Percentiles rank a stretch among this genome's conserved stretches.
phyloP scores from a whole-genome alignment of 2,888 invertebrate species.

The Campoletis raptor region DNA sequence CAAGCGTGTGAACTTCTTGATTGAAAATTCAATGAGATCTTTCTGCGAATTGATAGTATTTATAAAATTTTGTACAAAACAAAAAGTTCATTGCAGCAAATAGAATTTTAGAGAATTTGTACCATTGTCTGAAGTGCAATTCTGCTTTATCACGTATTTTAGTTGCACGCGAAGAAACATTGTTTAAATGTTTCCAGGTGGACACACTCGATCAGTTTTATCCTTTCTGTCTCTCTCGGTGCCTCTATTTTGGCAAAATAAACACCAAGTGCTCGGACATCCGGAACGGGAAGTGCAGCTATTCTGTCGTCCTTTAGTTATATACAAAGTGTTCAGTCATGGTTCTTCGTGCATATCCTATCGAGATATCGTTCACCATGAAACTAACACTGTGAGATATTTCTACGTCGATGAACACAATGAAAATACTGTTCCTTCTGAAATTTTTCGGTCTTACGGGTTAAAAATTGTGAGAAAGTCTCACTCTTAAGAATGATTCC shows the following conservation, averaged over 20 bases:
- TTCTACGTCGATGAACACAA: background rate
- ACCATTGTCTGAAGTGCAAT: background rate
- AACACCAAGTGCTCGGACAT: conserved; percentile 31
- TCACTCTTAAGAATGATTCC: no score
- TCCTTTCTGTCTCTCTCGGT: conserved; percentile 12
- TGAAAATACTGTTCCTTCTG: background rate
- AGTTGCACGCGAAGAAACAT: conserved; percentile 27
- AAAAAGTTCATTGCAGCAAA: background rate
- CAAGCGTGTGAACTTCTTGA: background rate
- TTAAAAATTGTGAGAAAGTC: background rate
- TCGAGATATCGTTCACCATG: conserved; percentile 5
- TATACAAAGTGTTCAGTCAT: conserved; percentile 19
- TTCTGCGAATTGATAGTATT: background rate
- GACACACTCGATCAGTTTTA: conserved; percentile 34
- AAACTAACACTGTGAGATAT: background rate
- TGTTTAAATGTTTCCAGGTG: conserved; percentile 51
- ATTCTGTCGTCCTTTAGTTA: conserved; percentile 18
- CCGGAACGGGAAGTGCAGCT: conserved; percentile 46
- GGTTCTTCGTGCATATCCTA: conserved; percentile 38
- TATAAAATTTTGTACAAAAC: background rate
- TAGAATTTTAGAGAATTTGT: background rate
- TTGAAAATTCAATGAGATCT: conserved; percentile 6
- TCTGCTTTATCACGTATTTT: background rate
- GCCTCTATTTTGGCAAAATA: conserved; percentile 46
- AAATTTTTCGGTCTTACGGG: no score